Evolutionary conservation across 2,888 invertebrate genomes (phyloP).

Genomic region (Nomada hirtipes): DNA sequence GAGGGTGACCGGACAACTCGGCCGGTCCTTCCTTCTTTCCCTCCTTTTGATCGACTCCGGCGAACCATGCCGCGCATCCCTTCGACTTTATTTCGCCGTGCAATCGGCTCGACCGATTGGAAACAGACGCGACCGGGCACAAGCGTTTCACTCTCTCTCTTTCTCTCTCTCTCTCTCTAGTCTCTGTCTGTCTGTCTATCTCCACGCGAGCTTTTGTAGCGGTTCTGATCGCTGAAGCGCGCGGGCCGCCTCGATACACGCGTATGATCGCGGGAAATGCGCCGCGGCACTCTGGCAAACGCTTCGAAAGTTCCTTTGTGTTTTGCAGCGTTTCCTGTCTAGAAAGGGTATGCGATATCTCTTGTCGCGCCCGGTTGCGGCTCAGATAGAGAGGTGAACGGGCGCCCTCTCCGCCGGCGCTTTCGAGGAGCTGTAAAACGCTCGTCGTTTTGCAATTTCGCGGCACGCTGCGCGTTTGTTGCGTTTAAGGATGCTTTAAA

Average conservation of each 20-base stretch:
- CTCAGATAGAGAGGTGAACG: constrained; percentile 10
- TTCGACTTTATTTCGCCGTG: constrained; percentile 46
- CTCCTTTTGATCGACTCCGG: constrained; percentile 60
- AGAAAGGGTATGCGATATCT: constrained; percentile 40
- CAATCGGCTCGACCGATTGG: constrained; percentile 57
- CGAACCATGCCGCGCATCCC: constrained; percentile 31
- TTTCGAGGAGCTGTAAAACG: constrained; percentile 7
- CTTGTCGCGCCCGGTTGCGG: constrained; percentile 24
- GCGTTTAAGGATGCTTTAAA: constrained; percentile 12
- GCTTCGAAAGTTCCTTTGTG: constrained; percentile 45
- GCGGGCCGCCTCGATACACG: constrained; percentile 32
- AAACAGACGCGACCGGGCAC: constrained; percentile 32
- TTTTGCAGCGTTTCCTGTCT: constrained; percentile 36
- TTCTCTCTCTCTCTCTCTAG: neutral
- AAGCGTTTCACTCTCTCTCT: constrained; percentile 8
- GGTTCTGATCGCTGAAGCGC: constrained; percentile 53
- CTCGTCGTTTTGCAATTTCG: constrained; percentile 16
- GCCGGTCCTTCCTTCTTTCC: constrained; percentile 51
- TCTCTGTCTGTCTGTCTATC: neutral
- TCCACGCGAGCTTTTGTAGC: constrained; percentile 27
- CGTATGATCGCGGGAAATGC: constrained; percentile 42
- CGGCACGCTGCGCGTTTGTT: neutral
- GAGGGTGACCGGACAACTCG: constrained; percentile 32
- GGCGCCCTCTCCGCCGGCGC: neutral
- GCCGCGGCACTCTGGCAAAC: constrained; percentile 32